Evolutionary conservation across 2,888 invertebrate species (phyloP), one percentile per base, ranked within the genome.

Genomic region (Dyspetes luteomarginatus): DNA sequence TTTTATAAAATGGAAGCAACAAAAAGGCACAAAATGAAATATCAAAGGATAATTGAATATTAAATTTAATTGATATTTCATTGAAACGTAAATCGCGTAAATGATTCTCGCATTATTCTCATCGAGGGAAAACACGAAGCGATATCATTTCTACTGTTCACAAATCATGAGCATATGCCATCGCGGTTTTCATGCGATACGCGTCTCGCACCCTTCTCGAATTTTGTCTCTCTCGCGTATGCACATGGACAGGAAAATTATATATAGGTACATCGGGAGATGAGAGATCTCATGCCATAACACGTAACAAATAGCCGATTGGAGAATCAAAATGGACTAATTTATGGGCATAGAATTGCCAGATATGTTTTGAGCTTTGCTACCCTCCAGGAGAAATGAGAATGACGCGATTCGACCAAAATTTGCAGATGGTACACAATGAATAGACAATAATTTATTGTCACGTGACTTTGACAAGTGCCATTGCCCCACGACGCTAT

Each of bases 121-220:
- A 43, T 41, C 30, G 45, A 62, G 9, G 55, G 30, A 58, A 41
- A 41, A 19, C 45, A 48, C 68, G 41, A 72, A 75, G 55, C 64
- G 48, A 81, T 77, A 68, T 72, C 72, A 67, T 85, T 84, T 71
- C 67, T 73, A 83, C 75, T 81, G 79, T 87, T 85, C 88, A 90
- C 89, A 88, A 90, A 90, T 90, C 88, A 89, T 86, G 85, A n/a
- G 86, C 88, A 89, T 87, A 89, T 89, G 88, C 85, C 87, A 85
- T 86, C 86, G 89, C 82, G 88, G 89, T 88, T 88, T 90, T 87
- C 85, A 56, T 36, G 84, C 76, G 73, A 68, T 81, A 78, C 78
- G 71, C 30, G 24, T 48, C 19, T 45, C 56, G 28, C 22, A 3
- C 43, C 43, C n/a, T n/a, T 9, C 24, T 9, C 17, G 62, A n/a